Conservation (phyloP, 2,888 invertebrate genomes). For the Leucozona laternaria region DNA sequence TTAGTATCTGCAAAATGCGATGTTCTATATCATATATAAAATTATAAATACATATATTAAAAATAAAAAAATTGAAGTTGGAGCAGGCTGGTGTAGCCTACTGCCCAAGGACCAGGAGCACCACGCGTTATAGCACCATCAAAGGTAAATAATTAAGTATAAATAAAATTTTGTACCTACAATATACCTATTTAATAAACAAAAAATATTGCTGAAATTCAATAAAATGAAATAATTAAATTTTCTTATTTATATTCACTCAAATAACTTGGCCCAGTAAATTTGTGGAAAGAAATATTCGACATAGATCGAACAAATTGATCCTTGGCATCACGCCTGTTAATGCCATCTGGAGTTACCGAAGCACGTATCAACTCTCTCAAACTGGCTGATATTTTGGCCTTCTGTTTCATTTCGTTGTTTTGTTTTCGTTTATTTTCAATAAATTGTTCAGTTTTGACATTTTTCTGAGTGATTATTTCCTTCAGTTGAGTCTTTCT, state of each 20-base stretch:
- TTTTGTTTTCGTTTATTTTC: slow-evolving; percentile 80
- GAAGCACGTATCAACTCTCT: slow-evolving; percentile 82
- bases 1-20: too few relatives aligned
- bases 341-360: slow-evolving; percentile 81
- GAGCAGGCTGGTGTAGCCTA: too few relatives aligned
- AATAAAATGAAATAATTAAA: background rate
- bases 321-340: slow-evolving; percentile 49
- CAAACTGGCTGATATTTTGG: slow-evolving; percentile 82
- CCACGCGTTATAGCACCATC: too few relatives aligned
- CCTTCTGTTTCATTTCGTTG: slow-evolving; percentile 80
- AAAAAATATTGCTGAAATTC: background rate
- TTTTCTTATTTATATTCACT: slow-evolving; percentile 27
- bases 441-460: slow-evolving; percentile 80
- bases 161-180: background rate
- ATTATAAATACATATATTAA: too few relatives aligned
- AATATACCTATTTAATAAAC: too few relatives aligned
- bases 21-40: too few relatives aligned
- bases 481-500: slow-evolving; percentile 80
- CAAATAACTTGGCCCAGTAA: background rate
- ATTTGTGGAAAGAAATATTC: slow-evolving; percentile 55
- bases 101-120: too few relatives aligned
- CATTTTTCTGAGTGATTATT: slow-evolving; percentile 80
- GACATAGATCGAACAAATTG: slow-evolving; percentile 54
- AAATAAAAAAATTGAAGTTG: too few relatives aligned
- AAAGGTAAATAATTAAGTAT: too few relatives aligned